Percentiles rank a stretch among this genome's conserved stretches.
These are phyloP conservation scores for Campylorhamphus procurvoides DNA, from an alignment of 2,113 vertebrate species.

Conservation along the genomic window DNA sequence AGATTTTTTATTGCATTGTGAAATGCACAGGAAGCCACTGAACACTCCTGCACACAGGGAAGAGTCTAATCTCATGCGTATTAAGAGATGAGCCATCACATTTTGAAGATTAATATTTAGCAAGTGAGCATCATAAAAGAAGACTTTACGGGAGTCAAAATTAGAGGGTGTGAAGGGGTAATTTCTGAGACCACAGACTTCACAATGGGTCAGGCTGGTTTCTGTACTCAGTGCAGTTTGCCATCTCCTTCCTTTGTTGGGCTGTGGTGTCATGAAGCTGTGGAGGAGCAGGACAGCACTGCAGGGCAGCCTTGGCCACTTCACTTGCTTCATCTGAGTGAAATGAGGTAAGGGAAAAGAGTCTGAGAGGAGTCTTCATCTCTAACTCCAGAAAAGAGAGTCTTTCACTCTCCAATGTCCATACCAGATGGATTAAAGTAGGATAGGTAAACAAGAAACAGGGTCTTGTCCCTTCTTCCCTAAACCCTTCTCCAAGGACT, in stretches of 20 bases:
- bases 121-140: not conserved
- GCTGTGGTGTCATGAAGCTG: rapidly evolving
- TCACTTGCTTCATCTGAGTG: not conserved
- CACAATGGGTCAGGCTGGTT: not conserved
- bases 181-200: not conserved
- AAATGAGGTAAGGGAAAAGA: not conserved
- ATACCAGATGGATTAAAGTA: not conserved
- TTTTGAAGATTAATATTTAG: not conserved
- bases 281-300: not conserved
- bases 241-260: not conserved
- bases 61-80: not conserved
- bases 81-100: not conserved
- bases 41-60: not conserved
- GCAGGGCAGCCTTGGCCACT: not conserved
- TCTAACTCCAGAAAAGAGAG: not conserved
- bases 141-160: not conserved
- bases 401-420: not conserved
- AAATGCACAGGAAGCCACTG: not conserved
- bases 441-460: not conserved
- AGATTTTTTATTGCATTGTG: not conserved
- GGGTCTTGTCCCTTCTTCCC: not conserved
- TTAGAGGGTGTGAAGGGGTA: not conserved
- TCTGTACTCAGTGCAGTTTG: rapidly evolving
- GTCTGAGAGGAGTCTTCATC: not conserved
- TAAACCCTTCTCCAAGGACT: not conserved